Base-by-base conservation (phyloP, 2,113 vertebrate species). In the Irena cyanogastra region DNA sequence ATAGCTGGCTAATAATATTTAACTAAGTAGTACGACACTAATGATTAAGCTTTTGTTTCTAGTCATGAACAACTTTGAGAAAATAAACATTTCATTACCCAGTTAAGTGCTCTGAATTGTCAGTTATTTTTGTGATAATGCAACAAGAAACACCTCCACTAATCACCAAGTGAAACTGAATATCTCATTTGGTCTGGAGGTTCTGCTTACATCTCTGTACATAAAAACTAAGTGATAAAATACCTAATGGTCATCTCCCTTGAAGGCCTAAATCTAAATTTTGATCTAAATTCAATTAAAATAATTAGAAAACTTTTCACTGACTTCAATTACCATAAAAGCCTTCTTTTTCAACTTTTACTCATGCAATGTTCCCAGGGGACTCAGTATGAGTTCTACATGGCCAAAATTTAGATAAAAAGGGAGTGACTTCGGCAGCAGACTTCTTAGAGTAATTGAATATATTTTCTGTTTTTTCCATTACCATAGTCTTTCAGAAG, bases 261-360 rank as follows among this genome's bases (percentile, higher is more conserved):
- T 64, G 42, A 82, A 82, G 35, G 7, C 6, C 28, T 93, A n/a
- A 31, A 79, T 95, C n/a, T 70, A 76, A 84, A 91, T 87, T 89
- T n/a, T 93, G n/a, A 79, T 95, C n/a, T 70, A 76, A 84, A 91
- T 87, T 89, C 37, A 52, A 20, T 64, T 61, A 76, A 71, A 95
- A 79, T 35, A 4, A 39, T 11, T 83, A 61, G 35, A 81, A 92
- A 93, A 74, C 4, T 82, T 92, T 45, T 27, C 20, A 42, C 42
- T 61, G 41, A 69, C 30, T 89, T 89, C 49, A 87, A n/a, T 78
- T 53, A 64, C 28, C 23, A 37, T 1, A 50, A 41, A 13, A 65
- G 30, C 30, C 31, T 65, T 23, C 31, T 79, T 97, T 93, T 89
- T 61, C 14, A 91, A 17, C 21, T 78, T 88, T 94, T 45, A 56